Conservation (phyloP, 2,113 vertebrate genomes). For the Apodemus speciosus region DNA sequence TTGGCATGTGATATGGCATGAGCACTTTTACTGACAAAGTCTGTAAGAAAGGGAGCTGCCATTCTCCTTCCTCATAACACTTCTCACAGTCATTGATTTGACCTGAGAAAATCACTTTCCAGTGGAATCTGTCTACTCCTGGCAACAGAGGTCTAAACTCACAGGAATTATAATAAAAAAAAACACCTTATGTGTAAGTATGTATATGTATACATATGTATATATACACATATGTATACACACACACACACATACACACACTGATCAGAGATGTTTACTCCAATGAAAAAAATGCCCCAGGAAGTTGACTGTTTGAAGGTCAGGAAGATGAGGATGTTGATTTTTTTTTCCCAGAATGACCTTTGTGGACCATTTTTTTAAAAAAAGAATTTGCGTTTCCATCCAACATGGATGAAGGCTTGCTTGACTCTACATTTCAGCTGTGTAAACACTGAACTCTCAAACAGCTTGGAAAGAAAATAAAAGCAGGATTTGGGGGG, state of each 20-base stretch:
- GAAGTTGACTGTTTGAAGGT: constrained; percentile 67
- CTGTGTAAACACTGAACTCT: constrained; percentile 84
- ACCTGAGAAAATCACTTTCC: constrained; percentile 8
- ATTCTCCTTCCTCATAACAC: background rate
- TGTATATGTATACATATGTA: background rate
- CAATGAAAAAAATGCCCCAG: constrained; percentile 39
- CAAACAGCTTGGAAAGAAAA: constrained; percentile 77
- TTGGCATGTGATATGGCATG: background rate
- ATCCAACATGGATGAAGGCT: constrained; percentile 77
- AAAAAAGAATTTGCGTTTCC: constrained; percentile 74
- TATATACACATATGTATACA: background rate
- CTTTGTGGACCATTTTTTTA: constrained; percentile 49
- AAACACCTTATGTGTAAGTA: background rate
- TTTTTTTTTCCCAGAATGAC: constrained; percentile 67
- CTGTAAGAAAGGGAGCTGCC: background rate
- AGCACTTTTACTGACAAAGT: background rate
- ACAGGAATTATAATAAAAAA: background rate
- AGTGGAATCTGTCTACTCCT: background rate
- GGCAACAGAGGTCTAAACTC: background rate
- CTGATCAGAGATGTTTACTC: background rate
- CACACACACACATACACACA: background rate
- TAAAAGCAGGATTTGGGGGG: constrained; percentile 63
- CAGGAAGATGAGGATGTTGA: constrained; percentile 63
- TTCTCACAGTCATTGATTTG: background rate
- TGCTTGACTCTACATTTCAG: constrained; percentile 80